Evolutionary conservation across 1,140 invertebrate genomes (phyloP).

Genomic region (Pogonus chalceus): DNA sequence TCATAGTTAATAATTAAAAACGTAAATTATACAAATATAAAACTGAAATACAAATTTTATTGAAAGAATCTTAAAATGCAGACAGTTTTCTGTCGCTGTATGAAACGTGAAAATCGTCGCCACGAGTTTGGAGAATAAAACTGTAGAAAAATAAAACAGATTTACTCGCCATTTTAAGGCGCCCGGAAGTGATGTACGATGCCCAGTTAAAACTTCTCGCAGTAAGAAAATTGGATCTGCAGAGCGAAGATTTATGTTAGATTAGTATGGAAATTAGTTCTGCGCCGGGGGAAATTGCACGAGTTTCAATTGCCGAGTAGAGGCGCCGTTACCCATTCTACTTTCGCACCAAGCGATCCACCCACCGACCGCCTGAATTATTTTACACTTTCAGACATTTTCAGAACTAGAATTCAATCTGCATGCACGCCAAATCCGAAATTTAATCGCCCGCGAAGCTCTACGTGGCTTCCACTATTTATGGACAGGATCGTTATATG

Average conservation of each 20-base stretch:
- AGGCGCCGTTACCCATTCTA: too few species aligned
- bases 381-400: background rate
- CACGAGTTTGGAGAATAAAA: too few species aligned
- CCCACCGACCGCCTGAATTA: background rate
- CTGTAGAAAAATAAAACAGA: background rate
- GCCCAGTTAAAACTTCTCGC: constrained; percentile 3
- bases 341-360: background rate
- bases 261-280: constrained; percentile 24
- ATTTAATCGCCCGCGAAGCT: background rate
- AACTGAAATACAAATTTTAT: too few species aligned
- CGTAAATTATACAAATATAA: too few species aligned
- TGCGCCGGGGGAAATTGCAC: constrained; percentile 15
- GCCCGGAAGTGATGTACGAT: background rate
- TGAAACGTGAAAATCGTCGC: too few species aligned
- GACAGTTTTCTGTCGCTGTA: too few species aligned
- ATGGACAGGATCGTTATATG: too few species aligned
- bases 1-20: too few species aligned
- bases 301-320: constrained; percentile 13
- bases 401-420: background rate
- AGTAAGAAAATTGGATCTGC: constrained; percentile 21
- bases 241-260: constrained; percentile 18
- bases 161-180: background rate
- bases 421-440: background rate
- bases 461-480: background rate
- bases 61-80: too few species aligned